Conservation (phyloP, 2,797 vertebrate species). For the Melanotaenia pygmaea region DNA sequence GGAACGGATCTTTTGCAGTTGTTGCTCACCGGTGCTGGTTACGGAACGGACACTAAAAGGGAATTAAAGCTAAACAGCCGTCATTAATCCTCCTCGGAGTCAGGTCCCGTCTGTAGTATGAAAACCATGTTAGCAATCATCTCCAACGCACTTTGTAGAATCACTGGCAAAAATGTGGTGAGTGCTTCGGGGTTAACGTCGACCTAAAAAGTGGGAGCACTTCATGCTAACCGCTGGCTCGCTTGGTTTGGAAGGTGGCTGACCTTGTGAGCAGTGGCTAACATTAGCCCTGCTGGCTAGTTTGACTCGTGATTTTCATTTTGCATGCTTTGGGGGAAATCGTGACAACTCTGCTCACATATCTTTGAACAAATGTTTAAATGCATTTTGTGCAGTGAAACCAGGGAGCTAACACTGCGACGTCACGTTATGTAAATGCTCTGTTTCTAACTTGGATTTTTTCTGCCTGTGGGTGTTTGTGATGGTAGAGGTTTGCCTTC, state of each 20-base stretch:
- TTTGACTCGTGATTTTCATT: neutral
- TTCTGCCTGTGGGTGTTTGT: neutral
- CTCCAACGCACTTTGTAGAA: conserved; percentile 73
- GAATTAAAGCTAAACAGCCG: neutral
- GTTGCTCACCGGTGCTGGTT: neutral
- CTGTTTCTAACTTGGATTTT: neutral
- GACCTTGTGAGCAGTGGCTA: conserved; percentile 64
- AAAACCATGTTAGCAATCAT: conserved; percentile 74
- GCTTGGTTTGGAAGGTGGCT: conserved; percentile 26
- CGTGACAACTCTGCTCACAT: neutral
- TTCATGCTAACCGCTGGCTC: conserved; percentile 26
- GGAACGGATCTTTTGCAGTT: conserved; percentile 2
- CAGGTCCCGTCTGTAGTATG: conserved; percentile 52
- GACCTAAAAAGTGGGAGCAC: neutral
- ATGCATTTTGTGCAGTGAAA: neutral
- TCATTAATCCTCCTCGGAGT: conserved; percentile 30
- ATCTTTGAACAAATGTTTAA: neutral
- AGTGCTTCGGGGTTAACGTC: conserved; percentile 26
- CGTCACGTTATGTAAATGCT: neutral
- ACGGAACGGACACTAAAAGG: conserved; percentile 23
- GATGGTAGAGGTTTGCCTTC: conserved; percentile 4
- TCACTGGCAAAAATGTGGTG: conserved; percentile 75
- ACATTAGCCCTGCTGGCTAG: conserved; percentile 1
- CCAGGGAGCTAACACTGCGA: neutral
- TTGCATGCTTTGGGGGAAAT: neutral